Conservation (phyloP, 1,140 invertebrate species). For the Hydropsyche tenuis region DNA sequence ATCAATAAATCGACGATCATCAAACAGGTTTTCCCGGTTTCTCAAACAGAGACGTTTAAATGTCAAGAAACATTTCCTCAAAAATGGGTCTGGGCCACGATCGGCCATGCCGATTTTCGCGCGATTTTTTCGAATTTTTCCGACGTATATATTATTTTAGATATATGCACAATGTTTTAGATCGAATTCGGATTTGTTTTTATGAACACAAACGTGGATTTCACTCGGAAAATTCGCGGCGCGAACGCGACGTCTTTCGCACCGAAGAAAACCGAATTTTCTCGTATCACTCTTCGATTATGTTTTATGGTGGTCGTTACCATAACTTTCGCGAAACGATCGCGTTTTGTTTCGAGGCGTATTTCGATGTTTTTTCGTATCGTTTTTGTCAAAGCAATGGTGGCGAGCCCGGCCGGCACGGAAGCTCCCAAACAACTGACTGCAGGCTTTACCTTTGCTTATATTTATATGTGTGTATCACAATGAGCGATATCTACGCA, state of each 20-base stretch:
- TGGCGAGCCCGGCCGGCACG: constrained; percentile 13
- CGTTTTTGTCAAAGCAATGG: background rate
- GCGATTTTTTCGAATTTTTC: background rate
- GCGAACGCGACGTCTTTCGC: too few relatives aligned
- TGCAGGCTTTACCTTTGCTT: constrained; percentile 28
- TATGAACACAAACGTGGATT: too few relatives aligned
- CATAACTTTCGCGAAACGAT: too few relatives aligned
- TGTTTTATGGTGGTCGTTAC: too few relatives aligned
- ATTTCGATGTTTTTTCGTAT: background rate
- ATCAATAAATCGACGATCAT: constrained; percentile 15
- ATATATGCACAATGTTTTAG: too few relatives aligned
- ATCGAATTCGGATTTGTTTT: too few relatives aligned
- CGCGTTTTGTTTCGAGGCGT: too few relatives aligned
- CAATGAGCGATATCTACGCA: constrained; percentile 10
- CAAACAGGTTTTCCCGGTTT: constrained; percentile 25
- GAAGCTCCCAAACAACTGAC: constrained; percentile 26
- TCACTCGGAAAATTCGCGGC: too few relatives aligned
- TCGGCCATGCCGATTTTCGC: background rate
- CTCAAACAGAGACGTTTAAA: background rate
- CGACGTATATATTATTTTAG: too few relatives aligned
- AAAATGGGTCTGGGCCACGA: constrained; percentile 7
- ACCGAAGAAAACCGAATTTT: too few relatives aligned
- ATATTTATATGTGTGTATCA: constrained; percentile 28
- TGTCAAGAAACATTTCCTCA: constrained; percentile 13
- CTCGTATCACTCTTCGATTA: too few relatives aligned